These are phyloP conservation scores for Sitobion miscanthi DNA, from an alignment of 1,140 invertebrate genomes.

Conservation along the genomic window DNA sequence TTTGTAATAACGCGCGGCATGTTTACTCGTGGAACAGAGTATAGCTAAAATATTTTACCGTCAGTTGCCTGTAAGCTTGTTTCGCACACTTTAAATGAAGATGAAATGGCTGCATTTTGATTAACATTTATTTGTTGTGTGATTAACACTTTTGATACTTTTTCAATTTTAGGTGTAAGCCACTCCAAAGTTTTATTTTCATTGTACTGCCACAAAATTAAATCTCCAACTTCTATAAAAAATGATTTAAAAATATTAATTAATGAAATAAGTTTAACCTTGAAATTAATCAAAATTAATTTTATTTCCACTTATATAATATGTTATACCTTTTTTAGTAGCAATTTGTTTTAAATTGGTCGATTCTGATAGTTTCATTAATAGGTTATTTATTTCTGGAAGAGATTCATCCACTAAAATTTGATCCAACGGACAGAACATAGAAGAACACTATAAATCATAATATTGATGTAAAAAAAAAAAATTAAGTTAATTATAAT, in stretches of 20 bases:
- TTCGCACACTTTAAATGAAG: slow-evolving; percentile 73
- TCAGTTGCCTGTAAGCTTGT: slow-evolving; percentile 58
- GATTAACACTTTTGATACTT: slow-evolving; percentile 70
- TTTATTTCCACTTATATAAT: neutral
- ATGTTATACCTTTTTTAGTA: slow-evolving; percentile 34
- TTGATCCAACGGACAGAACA: slow-evolving; percentile 50
- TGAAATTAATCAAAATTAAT: neutral
- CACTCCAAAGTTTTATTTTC: slow-evolving; percentile 76
- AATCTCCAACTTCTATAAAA: slow-evolving; percentile 67
- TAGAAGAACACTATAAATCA: slow-evolving; percentile 40
- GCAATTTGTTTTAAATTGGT: neutral
- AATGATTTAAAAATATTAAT: neutral
- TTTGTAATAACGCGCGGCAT: no score
- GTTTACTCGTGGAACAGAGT: no score
- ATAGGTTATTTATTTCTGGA: slow-evolving; percentile 31
- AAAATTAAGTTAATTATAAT: no score
- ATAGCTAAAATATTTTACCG: slow-evolving; percentile 60
- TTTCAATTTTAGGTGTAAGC: slow-evolving; percentile 73
- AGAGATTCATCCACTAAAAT: slow-evolving; percentile 44
- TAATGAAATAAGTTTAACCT: neutral
- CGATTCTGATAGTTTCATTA: slow-evolving; percentile 20
- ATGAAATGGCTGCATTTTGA: slow-evolving; percentile 71
- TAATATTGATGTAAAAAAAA: neutral
- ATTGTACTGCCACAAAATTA: slow-evolving; percentile 80
- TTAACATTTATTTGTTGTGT: slow-evolving; percentile 74